Evolutionary conservation across 2,888 invertebrate species (phyloP).

Genomic region (Cyclophora albipunctata): DNA sequence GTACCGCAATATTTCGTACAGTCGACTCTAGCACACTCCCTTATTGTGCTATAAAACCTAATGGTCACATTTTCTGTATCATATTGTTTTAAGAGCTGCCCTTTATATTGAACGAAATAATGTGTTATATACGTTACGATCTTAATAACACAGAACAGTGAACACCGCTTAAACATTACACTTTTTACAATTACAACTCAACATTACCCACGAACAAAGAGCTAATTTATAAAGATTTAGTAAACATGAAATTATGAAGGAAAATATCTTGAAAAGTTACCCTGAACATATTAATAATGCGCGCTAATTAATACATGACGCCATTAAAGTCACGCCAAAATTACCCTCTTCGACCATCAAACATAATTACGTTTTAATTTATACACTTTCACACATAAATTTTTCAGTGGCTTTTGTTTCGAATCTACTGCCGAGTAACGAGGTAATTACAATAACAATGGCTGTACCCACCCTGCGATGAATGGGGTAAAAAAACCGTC

Average conservation of each 20-base stretch:
- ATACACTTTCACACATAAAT: constrained; percentile 24
- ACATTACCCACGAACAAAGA: too few species aligned
- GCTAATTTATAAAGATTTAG: too few species aligned
- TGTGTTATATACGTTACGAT: constrained; percentile 24
- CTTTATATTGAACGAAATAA: constrained; percentile 26
- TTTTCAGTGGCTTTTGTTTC: constrained; percentile 23
- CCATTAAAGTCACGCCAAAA: constrained; percentile 12
- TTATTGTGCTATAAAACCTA: constrained; percentile 46
- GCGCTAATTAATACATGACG: constrained; percentile 19
- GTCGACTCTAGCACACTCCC: constrained; percentile 20
- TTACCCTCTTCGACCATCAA: constrained; percentile 20
- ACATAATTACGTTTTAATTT: constrained; percentile 24
- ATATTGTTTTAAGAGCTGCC: constrained; percentile 41
- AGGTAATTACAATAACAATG: constrained; percentile 60
- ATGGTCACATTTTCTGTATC: constrained; percentile 40
- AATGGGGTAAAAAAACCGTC: constrained; percentile 35
- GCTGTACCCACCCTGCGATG: constrained; percentile 32
- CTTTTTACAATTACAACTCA: too few species aligned
- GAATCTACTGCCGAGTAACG: constrained; percentile 38
- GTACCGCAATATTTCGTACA: constrained; percentile 27
- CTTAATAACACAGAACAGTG: constrained; percentile 14
- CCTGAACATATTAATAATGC: constrained; percentile 7
- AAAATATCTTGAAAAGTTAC: constrained; percentile 14
- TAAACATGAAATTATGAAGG: too few species aligned
- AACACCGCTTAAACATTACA: constrained; percentile 5